Base-by-base conservation (phyloP, 2,888 invertebrate species). In the Tetramorium bicarinatum region DNA sequence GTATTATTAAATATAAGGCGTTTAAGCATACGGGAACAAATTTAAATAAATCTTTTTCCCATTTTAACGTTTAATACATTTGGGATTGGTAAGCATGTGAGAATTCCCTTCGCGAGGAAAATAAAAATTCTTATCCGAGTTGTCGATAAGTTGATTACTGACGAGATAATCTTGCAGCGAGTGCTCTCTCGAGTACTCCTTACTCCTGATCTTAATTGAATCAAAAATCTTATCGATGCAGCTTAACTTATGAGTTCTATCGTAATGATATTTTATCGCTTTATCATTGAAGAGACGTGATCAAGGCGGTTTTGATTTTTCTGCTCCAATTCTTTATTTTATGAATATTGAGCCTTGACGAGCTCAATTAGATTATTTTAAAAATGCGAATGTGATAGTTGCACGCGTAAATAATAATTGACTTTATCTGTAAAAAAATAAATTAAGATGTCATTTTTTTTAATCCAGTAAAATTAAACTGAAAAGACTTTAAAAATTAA, bases 171-270 rank as follows among this genome's bases (percentile, higher is more conserved):
- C 21, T 47, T 11, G 38, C 47, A 18, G n/a, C 25, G 44, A 80
- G 72, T 72, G 38, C 13, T 59, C 13, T 18, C 29, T 44, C 41
- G 21, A 80, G 72, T 80, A 38, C 47, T 59, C 3, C 6, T 34
- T 34, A 9, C 52, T 7, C 49, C 49, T 49, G 69, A 79, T 34
- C 79, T 59, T 59, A 18, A 44, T 79, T 29, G 34, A 59, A 77
- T 77, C 34, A 25, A 72, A 54, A 80, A 71, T 25, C 49, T 80
- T 80, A 80, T 80, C 49, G 59, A 47, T 34, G 29, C 18, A 18
- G 49, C 9, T 80, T 49, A 34, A 15, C 49, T 61, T 49, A 52
- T 64, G 52, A 41, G 2, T 61, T 64, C 21, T 21, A 59, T 61
- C 38, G 18, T 34, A 21, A 56, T 44, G 44, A 71, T 79, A 61